phyloP scores from a whole-genome alignment of 2,113 vertebrate genomes.

The Pogonocichla stellata region DNA sequence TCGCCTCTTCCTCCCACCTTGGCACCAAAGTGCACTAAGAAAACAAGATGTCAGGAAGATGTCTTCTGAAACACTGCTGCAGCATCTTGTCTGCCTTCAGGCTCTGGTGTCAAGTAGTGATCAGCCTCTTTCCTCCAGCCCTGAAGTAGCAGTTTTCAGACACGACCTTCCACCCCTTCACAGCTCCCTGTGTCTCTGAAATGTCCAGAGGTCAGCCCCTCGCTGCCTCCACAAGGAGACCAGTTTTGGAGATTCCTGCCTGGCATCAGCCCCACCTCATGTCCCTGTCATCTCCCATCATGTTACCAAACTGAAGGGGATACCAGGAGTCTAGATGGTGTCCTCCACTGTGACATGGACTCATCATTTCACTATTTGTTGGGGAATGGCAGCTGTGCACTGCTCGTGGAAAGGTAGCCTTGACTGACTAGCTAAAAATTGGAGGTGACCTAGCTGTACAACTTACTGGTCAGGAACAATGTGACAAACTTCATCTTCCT shows the following conservation, averaged over 20 bases:
- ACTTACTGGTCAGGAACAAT: conserved; percentile 10
- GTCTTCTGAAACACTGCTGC: background rate
- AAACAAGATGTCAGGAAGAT: background rate
- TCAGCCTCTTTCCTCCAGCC: background rate
- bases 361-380: conserved; percentile 47
- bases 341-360: background rate
- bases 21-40: background rate
- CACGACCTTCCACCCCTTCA: background rate
- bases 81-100: conserved; percentile 19
- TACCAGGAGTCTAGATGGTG: background rate
- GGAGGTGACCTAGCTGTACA: conserved; percentile 18
- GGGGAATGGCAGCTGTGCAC: conserved; percentile 2
- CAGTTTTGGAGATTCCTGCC: background rate
- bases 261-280: background rate
- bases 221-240: background rate
- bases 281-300: conserved; percentile 29
- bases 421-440: conserved; percentile 42
- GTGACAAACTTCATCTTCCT: conserved; percentile 59
- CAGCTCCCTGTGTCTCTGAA: background rate
- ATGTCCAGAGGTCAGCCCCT: background rate
- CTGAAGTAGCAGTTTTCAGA: background rate
- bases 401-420: background rate
- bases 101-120: background rate
- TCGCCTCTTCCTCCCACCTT: background rate
- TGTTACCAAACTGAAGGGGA: background rate